A percentile compares a stretch with the other conserved stretches of the same genome.
Evolutionary conservation across 2,797 vertebrate genomes (phyloP).

Genomic region (Lepidocolaptes lacrymiger): DNA sequence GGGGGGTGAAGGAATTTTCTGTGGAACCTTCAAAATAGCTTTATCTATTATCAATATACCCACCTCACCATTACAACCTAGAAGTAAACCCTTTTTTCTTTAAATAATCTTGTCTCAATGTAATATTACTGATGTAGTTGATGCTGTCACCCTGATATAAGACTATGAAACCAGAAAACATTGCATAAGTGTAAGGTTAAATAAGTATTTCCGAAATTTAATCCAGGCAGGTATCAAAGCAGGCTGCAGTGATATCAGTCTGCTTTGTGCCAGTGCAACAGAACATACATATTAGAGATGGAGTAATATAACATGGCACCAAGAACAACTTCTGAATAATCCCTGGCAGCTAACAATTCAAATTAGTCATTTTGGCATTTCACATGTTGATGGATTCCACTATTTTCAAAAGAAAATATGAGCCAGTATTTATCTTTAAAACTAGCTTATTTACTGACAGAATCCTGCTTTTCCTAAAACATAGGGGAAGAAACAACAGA

Average conservation of each 20-base stretch:
- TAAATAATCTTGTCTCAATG: background rate
- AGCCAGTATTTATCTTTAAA: slow-evolving; percentile 3
- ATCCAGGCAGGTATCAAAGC: background rate
- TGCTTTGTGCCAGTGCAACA: background rate
- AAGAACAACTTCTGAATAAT: slow-evolving; percentile 4
- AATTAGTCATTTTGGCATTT: slow-evolving; percentile 26
- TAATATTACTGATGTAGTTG: background rate
- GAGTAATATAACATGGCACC: background rate
- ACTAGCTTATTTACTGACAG: slow-evolving; percentile 10
- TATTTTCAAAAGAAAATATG: slow-evolving; percentile 8
- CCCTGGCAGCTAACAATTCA: background rate
- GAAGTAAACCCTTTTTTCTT: background rate
- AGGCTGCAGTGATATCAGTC: background rate
- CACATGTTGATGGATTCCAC: background rate
- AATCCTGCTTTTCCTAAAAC: background rate
- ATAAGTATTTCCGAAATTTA: background rate
- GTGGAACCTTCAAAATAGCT: background rate
- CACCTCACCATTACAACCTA: background rate
- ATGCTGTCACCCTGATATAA: background rate
- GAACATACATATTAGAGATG: background rate
- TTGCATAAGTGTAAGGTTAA: rapidly evolving
- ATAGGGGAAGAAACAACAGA: background rate
- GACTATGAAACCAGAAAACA: background rate
- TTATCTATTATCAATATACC: background rate
- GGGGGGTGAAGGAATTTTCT: background rate